Evolutionary conservation across 1,140 invertebrate species (phyloP).

Genomic region (Carposina sasakii): DNA sequence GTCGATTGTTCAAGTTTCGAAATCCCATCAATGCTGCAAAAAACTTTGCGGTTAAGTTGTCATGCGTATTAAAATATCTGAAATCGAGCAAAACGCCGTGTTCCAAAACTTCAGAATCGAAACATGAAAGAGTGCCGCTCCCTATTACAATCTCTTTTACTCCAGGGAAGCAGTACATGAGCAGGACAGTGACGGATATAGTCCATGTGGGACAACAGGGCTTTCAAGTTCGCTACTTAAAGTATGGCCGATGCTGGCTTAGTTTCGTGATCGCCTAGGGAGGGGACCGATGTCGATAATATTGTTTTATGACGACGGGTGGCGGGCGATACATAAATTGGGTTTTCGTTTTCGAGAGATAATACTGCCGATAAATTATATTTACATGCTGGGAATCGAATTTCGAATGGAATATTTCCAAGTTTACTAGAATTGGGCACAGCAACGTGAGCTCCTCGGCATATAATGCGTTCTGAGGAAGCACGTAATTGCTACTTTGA

Average conservation of each 20-base stretch:
- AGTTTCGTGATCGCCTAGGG: slow-evolving; percentile 69
- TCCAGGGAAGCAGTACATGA: not conserved
- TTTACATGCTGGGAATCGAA: slow-evolving; percentile 48
- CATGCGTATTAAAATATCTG: slow-evolving; percentile 40
- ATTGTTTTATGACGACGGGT: slow-evolving; percentile 61
- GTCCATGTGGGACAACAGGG: slow-evolving; percentile 21
- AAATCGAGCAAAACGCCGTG: slow-evolving; percentile 47
- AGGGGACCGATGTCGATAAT: slow-evolving; percentile 66
- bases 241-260: slow-evolving; percentile 68
- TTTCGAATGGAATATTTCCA: slow-evolving; percentile 26
- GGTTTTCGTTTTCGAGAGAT: slow-evolving; percentile 64
- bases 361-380: slow-evolving; percentile 59
- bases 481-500: slow-evolving; percentile 38
- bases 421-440: slow-evolving; percentile 20
- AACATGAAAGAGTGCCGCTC: slow-evolving; percentile 55
- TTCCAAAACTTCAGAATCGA: slow-evolving; percentile 31
- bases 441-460: slow-evolving; percentile 11
- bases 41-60: no score
- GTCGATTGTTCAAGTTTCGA: no score
- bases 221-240: slow-evolving; percentile 60
- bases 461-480: slow-evolving; percentile 34
- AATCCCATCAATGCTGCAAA: no score
- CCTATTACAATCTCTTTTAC: slow-evolving; percentile 30
- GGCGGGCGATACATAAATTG: slow-evolving; percentile 56
- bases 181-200: slow-evolving; percentile 11